Base-by-base conservation (phyloP, 64 coral and sea anemone species). In the Dendrophyllia cribrosa region DNA sequence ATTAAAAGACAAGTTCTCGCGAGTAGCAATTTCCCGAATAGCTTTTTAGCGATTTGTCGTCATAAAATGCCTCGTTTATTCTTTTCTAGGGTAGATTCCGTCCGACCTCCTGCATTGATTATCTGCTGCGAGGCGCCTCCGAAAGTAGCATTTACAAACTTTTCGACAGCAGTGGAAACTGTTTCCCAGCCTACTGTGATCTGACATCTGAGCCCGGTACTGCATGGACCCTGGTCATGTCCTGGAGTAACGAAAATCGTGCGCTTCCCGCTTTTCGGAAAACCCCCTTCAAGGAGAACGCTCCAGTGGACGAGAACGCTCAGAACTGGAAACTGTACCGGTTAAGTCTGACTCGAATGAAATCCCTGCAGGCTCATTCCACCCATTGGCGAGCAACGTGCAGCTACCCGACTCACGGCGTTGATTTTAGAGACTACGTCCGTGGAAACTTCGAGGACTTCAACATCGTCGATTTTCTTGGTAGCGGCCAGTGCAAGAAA, bases 161-260 rank as follows among this genome's bases (percentile, higher is more conserved):
- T 62, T 82, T 79, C 16, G 85, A 93, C n/a, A 78, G 12, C 51
- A 7, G 20, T 1, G 75, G 44, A 8, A 78, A 78, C 46, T 43
- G 43, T 52, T 70, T 78, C 43, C 68, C 48, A 55, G 74, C 80
- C n/a, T 93, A 88, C 61, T 88, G 92, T 73, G 92, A 93, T 53
- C 58, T 93, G 47, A 88, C 21, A 4, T 71, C 60, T 61, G 92
- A 93, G 19, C 73, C 59, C 9, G 85, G 91, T 12, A 74, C 76
- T 26, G 83, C 84, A 19, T 90, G 88, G 88, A 90, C 88, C 0
- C 50, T 90, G 58, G 51, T 90, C 10, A 68, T 70, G 62, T 90
- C 88, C 20, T 67, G 59, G 58, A 52, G 43, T 2, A 56, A 12
- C 1, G 53, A 56, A 56, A 56, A 56, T 56, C 53, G 53, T 5